Evolutionary conservation across 1,140 invertebrate species (phyloP), one percentile per base, ranked within the genome.

Genomic region (honey bee (Apis mellifera)): DNA sequence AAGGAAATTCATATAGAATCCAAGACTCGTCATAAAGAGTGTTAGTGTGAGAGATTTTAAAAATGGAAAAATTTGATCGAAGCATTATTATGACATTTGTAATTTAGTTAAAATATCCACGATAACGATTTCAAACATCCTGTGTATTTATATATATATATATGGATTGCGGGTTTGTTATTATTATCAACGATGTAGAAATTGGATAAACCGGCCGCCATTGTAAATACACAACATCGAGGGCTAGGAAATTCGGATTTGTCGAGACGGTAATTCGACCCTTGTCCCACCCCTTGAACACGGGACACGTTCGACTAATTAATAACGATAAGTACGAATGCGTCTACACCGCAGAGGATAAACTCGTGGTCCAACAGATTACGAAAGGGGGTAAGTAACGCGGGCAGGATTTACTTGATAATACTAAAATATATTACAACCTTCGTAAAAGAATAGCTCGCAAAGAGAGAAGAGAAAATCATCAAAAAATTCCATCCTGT

Each of bases 301-400:
- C n/a, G n/a, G 79, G 85, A 86, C 80, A 81, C 83, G 72, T 80
- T 87, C 84, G 62, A 79, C 86, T 91, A 91, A 92, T 92, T 92
- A 91, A 91, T 90, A 91, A 92, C 90, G 89, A 92, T 91, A 92
- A 92, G 91, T 91, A 90, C 90, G 89, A 92, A 90, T 91, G 90
- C 86, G 90, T 91, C 91, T 90, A 87, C 84, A 92, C 91, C 91
- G 84, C 91, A 92, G 84, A 82, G 90, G 91, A 90, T 91, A 90
- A 92, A 90, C 84, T 76, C 80, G 86, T 78, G 85, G 89, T 83
- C 83, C 72, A 54, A 78, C 75, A 78, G 84, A 80, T 83, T 89
- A 87, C 86, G 75, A 59, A 73, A 78, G 32, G 32, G 75, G 72
- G 83, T 70, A 85, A 87, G 68, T 78, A 85, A 42, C 83, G 74